Conservation (phyloP, 2,888 invertebrate species). For the Smittia sp. region DNA sequence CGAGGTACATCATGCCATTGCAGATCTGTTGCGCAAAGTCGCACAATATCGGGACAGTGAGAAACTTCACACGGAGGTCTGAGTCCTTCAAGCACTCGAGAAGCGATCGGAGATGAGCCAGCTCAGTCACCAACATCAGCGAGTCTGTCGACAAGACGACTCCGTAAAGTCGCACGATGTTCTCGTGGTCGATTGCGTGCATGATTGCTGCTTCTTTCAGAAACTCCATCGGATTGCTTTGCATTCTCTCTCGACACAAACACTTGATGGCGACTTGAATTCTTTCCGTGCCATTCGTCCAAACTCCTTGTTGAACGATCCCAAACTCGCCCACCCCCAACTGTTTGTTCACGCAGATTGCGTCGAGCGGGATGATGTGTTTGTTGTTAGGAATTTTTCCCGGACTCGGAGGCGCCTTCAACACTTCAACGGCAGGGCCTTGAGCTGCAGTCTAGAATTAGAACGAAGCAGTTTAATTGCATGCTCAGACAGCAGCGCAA, state of each 20-base stretch:
- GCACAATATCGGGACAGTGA: constrained; percentile 85
- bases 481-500: not conserved
- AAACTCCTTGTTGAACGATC: constrained; percentile 95
- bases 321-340: constrained; percentile 97
- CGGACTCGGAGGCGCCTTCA: constrained; percentile 51
- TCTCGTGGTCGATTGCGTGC: constrained; percentile 96
- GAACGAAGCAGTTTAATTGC: not conserved
- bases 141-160: constrained; percentile 92
- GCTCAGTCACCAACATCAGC: constrained; percentile 80
- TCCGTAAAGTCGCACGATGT: constrained; percentile 95
- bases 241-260: constrained; percentile 89
- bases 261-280: constrained; percentile 97
- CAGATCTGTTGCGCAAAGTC: constrained; percentile 95
- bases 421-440: constrained; percentile 44
- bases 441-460: not conserved
- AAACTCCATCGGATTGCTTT: constrained; percentile 94
- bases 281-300: constrained; percentile 93
- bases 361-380: constrained; percentile 86
- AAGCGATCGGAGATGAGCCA: constrained; percentile 91
- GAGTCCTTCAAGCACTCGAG: constrained; percentile 95
- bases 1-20: constrained; percentile 97
- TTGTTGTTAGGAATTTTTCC: constrained; percentile 61
- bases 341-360: constrained; percentile 90
- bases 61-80: constrained; percentile 81
- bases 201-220: constrained; percentile 97